Conservation (phyloP, 2,113 vertebrate species). For the Acanthochromis polyacanthus region DNA sequence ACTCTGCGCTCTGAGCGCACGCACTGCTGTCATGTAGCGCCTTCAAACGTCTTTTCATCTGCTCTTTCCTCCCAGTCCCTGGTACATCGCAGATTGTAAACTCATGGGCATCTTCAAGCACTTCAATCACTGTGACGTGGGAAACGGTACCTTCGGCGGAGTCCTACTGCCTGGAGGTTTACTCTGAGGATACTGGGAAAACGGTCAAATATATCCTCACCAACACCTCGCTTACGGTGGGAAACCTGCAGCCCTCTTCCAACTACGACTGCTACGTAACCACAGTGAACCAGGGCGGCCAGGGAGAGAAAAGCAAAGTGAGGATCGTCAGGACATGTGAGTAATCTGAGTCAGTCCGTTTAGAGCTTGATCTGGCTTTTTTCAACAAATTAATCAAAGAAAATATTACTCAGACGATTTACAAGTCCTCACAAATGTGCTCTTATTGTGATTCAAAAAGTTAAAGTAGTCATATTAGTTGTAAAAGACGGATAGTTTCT, state of each 20-base stretch:
- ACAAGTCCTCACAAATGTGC: no score
- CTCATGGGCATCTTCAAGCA: slow-evolving; percentile 69
- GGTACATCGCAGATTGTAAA: slow-evolving; percentile 73
- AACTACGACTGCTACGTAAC: slow-evolving; percentile 78
- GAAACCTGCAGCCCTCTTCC: slow-evolving; percentile 67
- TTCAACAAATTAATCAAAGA: no score
- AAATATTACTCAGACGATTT: no score
- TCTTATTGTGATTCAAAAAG: no score
- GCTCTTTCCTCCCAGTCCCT: slow-evolving; percentile 68
- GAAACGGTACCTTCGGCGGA: slow-evolving; percentile 59
- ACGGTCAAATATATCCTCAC: slow-evolving; percentile 59
- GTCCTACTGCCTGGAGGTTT: slow-evolving; percentile 71
- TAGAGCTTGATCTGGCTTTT: background rate
- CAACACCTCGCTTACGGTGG: slow-evolving; percentile 43
- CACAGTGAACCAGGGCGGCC: slow-evolving; percentile 78
- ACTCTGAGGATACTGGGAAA: slow-evolving; percentile 8
- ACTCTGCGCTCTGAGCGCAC: background rate
- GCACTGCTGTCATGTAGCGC: background rate
- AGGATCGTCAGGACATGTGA: slow-evolving; percentile 82
- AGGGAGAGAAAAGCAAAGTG: slow-evolving; percentile 75
- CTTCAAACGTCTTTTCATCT: background rate
- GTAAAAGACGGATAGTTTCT: no score
- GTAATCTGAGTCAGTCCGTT: slow-evolving; percentile 43
- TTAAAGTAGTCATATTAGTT: no score
- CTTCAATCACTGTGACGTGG: slow-evolving; percentile 77